A percentile compares a stretch with the other conserved stretches of the same genome.
Evolutionary conservation across 2,113 vertebrate genomes (phyloP).

Genomic region (Crypturellus undulatus): DNA sequence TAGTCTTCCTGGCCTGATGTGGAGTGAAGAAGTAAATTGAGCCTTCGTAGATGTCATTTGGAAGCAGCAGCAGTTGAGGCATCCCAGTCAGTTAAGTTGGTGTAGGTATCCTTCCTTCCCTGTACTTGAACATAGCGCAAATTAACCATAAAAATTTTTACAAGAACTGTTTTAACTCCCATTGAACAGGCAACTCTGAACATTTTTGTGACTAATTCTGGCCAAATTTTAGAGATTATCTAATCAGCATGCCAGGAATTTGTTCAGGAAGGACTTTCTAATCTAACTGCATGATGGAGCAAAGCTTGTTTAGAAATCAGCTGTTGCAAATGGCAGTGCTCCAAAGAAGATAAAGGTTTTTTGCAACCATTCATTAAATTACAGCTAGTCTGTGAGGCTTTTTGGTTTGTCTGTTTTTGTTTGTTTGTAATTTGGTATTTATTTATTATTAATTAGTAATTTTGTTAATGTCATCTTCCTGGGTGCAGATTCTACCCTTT

Average conservation of each 20-base stretch:
- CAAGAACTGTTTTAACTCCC: accelerated
- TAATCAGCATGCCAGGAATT: background rate
- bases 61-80: background rate
- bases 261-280: background rate
- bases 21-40: background rate
- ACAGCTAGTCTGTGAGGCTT: background rate
- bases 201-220: background rate
- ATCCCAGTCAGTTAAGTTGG: background rate
- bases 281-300: background rate
- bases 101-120: background rate
- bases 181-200: background rate
- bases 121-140: background rate
- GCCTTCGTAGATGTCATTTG: background rate
- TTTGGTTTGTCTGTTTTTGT: too few species aligned
- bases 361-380: background rate
- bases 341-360: background rate
- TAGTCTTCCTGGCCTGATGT: background rate
- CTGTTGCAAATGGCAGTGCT: background rate
- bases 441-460: background rate
- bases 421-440: background rate
- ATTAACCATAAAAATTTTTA: background rate
- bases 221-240: background rate
- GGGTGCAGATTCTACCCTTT: background rate
- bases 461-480: background rate
- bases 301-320: background rate